A percentile compares a stretch with the other conserved stretches of the same genome.
These are phyloP conservation scores for Gymnarchus niloticus DNA, from an alignment of 2,113 vertebrate genomes.

Conservation along the genomic window DNA sequence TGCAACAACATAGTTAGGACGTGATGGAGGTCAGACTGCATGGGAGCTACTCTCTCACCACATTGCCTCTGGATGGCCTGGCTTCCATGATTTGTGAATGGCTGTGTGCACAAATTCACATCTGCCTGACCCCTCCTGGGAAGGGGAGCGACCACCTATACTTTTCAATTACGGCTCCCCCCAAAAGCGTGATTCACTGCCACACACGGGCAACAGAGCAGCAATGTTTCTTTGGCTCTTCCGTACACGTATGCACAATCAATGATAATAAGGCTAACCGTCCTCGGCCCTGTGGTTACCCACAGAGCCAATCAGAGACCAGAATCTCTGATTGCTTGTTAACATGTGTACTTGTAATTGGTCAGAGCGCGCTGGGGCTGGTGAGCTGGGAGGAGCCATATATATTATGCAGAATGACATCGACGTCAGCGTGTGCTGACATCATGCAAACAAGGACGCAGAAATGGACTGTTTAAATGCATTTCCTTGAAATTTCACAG, in stretches of 20 bases:
- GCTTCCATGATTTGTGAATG: neutral
- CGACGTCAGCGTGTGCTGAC: neutral
- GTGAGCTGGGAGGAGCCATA: neutral
- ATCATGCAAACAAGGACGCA: neutral
- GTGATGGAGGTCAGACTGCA: neutral
- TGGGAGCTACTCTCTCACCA: neutral
- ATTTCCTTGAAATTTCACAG: neutral
- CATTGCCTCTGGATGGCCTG: too few species aligned
- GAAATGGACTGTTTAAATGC: neutral
- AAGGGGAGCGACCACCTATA: neutral
- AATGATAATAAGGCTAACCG: neutral
- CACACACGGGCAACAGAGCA: neutral
- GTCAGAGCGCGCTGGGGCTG: too few species aligned
- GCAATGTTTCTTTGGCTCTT: neutral
- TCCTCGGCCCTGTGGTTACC: neutral
- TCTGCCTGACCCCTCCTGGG: neutral
- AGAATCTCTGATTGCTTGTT: neutral
- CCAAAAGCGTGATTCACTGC: slow-evolving; percentile 4
- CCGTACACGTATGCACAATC: neutral
- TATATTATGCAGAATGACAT: neutral
- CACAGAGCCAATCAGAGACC: neutral
- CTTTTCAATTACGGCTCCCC: slow-evolving; percentile 15
- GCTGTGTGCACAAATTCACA: neutral
- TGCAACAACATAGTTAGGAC: neutral
- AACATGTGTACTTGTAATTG: too few species aligned